A percentile compares a stretch with the other conserved stretches of the same genome.
Evolutionary conservation across 2,113 vertebrate genomes (phyloP).

Genomic region (Polypterus bichir): DNA sequence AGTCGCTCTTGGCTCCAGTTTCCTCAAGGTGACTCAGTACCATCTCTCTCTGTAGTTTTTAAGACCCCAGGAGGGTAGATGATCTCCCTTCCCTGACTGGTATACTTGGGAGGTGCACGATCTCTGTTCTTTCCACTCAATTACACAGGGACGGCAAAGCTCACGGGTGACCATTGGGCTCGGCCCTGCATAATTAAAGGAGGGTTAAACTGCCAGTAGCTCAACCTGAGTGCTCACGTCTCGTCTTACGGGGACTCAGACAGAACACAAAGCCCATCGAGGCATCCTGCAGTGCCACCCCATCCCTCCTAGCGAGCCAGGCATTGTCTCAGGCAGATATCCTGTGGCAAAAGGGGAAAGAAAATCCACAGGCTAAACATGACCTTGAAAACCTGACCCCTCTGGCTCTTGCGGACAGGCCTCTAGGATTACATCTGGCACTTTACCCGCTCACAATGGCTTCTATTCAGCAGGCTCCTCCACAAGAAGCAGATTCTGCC

Average conservation of each 20-base stretch:
- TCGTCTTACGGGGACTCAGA: constrained; percentile 40
- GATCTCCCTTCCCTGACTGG: too few species aligned
- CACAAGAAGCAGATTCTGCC: too few species aligned
- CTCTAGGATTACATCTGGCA: constrained; percentile 46
- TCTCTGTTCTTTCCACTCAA: neutral
- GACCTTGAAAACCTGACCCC: neutral
- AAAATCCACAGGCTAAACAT: constrained; percentile 39
- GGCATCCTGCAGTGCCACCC: constrained; percentile 17
- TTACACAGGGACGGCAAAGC: constrained; percentile 6
- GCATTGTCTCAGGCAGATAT: constrained; percentile 10
- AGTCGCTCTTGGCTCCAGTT: too few species aligned
- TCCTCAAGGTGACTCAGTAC: too few species aligned
- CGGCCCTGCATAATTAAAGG: constrained; percentile 12
- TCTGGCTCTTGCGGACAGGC: constrained; percentile 21
- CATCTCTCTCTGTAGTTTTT: too few species aligned
- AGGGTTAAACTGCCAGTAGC: constrained; percentile 50
- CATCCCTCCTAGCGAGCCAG: constrained; percentile 27
- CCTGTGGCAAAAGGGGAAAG: constrained; percentile 25
- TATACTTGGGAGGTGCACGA: constrained; percentile 1
- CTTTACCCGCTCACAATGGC: constrained; percentile 47
- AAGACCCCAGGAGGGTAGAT: too few species aligned
- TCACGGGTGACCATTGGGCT: constrained; percentile 22
- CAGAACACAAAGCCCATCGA: constrained; percentile 32
- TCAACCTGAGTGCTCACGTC: constrained; percentile 29
- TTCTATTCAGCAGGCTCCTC: constrained; percentile 1